Conservation (phyloP, 2,113 vertebrate species). For the Fulmarus glacialis region DNA sequence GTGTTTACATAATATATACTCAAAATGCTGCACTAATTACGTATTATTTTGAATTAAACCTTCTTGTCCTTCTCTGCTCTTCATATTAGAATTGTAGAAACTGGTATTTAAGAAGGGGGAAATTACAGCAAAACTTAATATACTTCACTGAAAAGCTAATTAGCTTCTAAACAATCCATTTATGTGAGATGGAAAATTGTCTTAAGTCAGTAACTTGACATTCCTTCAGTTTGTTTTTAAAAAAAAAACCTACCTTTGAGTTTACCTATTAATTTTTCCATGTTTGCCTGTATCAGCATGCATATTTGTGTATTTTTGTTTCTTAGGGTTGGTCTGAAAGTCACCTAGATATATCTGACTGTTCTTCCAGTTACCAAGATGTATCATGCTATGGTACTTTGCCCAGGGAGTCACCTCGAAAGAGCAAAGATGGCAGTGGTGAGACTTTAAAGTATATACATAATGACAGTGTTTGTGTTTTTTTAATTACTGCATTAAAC, state of each 20-base stretch:
- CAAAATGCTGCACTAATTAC: neutral
- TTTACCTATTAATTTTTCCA: neutral
- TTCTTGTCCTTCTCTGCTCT: neutral
- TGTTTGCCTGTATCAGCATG: neutral
- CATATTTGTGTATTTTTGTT: neutral
- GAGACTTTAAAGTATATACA: neutral
- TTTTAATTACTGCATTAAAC: neutral
- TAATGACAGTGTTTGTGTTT: neutral
- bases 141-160: neutral
- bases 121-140: neutral
- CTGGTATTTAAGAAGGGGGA: neutral
- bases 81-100: neutral
- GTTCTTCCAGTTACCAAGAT: conserved; percentile 83
- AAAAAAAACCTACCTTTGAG: neutral
- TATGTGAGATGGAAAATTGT: neutral
- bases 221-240: neutral
- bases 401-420: conserved; percentile 84
- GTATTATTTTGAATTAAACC: neutral
- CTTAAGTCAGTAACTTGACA: neutral
- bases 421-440: conserved; percentile 82
- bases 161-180: neutral
- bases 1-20: neutral
- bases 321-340: conserved; percentile 85
- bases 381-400: conserved; percentile 80
- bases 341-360: conserved; percentile 81